Conservation (phyloP, 2,888 invertebrate species). For the Troilus luridus region DNA sequence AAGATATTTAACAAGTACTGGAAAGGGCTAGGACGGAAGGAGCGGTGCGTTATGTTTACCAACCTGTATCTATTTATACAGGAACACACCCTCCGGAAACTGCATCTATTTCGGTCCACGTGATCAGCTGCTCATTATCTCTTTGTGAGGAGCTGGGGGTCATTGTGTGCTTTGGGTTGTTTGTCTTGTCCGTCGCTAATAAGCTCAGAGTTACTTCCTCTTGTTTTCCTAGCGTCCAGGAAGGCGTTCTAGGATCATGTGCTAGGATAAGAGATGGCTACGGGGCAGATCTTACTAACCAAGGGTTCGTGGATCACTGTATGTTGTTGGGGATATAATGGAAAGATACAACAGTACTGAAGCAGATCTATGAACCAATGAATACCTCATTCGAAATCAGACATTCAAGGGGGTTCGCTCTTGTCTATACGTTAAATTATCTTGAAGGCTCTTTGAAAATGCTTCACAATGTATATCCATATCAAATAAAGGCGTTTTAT, state of each 20-base stretch:
- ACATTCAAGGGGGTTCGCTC: no score
- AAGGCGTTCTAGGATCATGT: neutral
- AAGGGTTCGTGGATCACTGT: neutral
- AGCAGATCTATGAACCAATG: no score
- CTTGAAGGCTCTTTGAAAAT: no score
- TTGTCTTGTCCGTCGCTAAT: neutral
- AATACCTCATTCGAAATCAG: no score
- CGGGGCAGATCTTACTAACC: neutral
- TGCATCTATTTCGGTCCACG: neutral
- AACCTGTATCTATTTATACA: constrained; percentile 28
- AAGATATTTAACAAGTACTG: neutral
- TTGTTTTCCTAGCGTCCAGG: neutral
- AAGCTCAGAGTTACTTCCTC: neutral
- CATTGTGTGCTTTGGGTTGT: neutral
- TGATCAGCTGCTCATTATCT: constrained; percentile 47
- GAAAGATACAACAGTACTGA: neutral
- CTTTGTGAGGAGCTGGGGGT: constrained; percentile 35
- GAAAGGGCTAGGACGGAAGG: neutral
- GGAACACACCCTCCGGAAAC: constrained; percentile 47
- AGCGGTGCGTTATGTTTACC: neutral
- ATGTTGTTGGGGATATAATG: neutral
- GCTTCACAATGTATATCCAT: no score
- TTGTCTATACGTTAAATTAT: no score
- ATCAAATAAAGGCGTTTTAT: no score
- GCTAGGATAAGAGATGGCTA: neutral